Base-by-base conservation (phyloP, 2,888 invertebrate species). In the Cancer borealis region DNA sequence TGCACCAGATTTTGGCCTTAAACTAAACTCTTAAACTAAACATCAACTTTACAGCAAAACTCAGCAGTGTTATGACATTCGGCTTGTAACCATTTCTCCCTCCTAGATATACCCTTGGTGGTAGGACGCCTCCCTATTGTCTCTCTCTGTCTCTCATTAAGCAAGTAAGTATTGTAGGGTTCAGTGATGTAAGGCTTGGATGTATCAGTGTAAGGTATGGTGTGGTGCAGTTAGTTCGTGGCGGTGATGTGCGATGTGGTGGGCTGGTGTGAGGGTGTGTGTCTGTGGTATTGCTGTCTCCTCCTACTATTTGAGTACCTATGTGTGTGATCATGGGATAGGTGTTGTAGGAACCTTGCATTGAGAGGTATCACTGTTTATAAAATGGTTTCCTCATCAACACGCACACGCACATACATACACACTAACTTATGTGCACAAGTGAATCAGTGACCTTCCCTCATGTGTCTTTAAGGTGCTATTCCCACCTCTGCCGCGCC, bases 141-240 rank as follows among this genome's bases (percentile, higher is more conserved):
- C 84, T 79, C 26, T 79, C n/a, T 26, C 26, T 79, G 60, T 79
- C 26, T 26, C 73, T 84, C 84, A 84, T 84, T 39, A 84, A 60
- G 60, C 60, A 60, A 39, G 39, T 84, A 84, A 39, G 73, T 84
- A n/a, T 39, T 84, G 84, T 84, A 84, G 39, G 84, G 84, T 84
- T 84, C 84, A 84, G 84, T 84, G 84, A 39, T 30, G 10, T 73
- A 84, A 84, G 84, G 84, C 10, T 79, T 79, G 73, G 10, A 2
- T 79, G 84, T 84, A 12, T 84, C 12, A 6, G n/a, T 73, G 73
- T 73, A 26, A 8, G 73, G 73, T n/a, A 26, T 73, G 73, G 26
- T 8, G 8, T 73, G 73, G 84, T 84, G 84, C 14, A 14, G 39
- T 30, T 6, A 39, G 84, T 39, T 14, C 14, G 84, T 84, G 84